Percentiles rank a stretch among this genome's conserved stretches.
Conservation (phyloP, 2,888 invertebrate genomes). For the Allophyes oxyacanthae region DNA sequence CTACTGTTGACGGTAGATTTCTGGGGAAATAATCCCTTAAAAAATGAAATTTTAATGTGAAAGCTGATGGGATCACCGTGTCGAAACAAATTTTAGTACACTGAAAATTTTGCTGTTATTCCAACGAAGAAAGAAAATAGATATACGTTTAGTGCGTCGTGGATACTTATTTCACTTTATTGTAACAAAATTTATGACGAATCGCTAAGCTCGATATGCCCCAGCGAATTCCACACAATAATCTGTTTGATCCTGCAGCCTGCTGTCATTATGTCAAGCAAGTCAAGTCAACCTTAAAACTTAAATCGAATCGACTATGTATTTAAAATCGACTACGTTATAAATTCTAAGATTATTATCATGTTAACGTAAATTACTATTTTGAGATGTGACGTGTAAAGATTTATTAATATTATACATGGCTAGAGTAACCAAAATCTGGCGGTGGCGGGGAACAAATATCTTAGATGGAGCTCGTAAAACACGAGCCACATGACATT, state of each 20-base stretch:
- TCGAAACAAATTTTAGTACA: conserved; percentile 44
- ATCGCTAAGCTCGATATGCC: conserved; percentile 56
- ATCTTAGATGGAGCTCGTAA: too few relatives aligned
- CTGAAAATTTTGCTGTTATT: conserved; percentile 48
- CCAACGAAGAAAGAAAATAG: conserved; percentile 49
- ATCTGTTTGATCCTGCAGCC: conserved; percentile 35
- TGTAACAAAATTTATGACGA: conserved; percentile 60
- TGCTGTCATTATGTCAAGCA: conserved; percentile 44
- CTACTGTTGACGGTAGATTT: conserved; percentile 52
- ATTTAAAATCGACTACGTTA: conserved; percentile 14
- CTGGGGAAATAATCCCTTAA: conserved; percentile 55
- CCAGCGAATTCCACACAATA: conserved; percentile 56
- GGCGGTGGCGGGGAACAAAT: too few relatives aligned
- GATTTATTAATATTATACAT: too few relatives aligned
- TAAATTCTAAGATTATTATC: background rate
- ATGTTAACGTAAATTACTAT: too few relatives aligned
- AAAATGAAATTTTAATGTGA: conserved; percentile 60
- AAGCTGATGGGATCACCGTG: conserved; percentile 48
- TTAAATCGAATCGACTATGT: background rate
- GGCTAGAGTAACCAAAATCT: too few relatives aligned
- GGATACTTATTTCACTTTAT: conserved; percentile 52
- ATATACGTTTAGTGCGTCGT: conserved; percentile 47
- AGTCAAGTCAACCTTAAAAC: conserved; percentile 27
- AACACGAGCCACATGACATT: too few relatives aligned
- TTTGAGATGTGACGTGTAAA: too few relatives aligned